Evolutionary conservation across 2,888 invertebrate genomes (phyloP).

Genomic region (Standfussiana lucernea): DNA sequence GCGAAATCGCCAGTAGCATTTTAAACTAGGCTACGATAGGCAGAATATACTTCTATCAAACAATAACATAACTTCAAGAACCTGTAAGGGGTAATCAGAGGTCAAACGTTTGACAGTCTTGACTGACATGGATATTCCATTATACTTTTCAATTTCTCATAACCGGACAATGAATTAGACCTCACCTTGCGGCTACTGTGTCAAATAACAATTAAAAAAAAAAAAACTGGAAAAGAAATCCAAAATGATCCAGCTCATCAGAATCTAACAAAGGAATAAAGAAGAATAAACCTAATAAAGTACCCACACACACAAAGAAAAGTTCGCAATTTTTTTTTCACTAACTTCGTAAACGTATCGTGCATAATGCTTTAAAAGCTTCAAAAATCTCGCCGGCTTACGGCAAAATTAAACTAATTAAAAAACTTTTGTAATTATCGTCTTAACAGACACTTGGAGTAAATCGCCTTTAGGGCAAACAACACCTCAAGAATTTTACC

Average conservation of each 20-base stretch:
- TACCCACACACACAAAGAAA: conserved; percentile 36
- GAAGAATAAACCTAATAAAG: conserved; percentile 40
- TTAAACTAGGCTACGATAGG: not conserved
- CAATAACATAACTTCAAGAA: not conserved
- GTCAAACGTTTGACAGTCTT: not conserved
- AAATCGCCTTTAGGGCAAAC: conserved; percentile 90
- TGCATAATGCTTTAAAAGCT: conserved; percentile 78
- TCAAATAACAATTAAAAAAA: not conserved
- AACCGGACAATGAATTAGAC: not conserved
- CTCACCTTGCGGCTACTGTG: not conserved
- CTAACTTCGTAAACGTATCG: conserved; percentile 62
- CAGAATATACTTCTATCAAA: not conserved
- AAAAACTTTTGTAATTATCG: conserved; percentile 91
- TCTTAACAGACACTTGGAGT: conserved; percentile 89
- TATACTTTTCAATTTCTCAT: not conserved
- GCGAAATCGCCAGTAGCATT: not conserved
- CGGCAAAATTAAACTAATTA: conserved; percentile 90
- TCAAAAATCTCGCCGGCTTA: conserved; percentile 87
- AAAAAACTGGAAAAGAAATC: not conserved
- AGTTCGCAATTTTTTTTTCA: conserved; percentile 64
- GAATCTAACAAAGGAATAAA: conserved; percentile 10
- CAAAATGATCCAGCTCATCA: not conserved
- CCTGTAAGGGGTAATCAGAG: not conserved
- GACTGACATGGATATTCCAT: not conserved
- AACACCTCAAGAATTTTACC: conserved; percentile 88